These are phyloP conservation scores for Calephelis virginiensis DNA, from an alignment of 1,140 invertebrate genomes.

Conservation along the genomic window DNA sequence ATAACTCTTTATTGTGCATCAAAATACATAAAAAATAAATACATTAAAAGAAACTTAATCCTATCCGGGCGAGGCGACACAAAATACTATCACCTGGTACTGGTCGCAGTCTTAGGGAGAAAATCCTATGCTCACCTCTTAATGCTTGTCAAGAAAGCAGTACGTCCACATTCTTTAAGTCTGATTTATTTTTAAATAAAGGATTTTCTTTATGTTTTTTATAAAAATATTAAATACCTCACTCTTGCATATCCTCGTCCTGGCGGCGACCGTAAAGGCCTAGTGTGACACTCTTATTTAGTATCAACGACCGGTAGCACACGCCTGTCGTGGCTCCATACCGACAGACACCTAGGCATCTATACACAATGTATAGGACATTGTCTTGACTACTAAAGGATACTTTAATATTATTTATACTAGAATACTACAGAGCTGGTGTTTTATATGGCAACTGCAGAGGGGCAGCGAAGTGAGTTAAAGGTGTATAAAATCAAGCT, in stretches of 20 bases:
- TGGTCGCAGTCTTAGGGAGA: too few relatives aligned
- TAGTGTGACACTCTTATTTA: conserved; percentile 72
- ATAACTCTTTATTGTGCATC: too few relatives aligned
- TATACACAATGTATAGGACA: conserved; percentile 20
- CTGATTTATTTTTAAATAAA: too few relatives aligned
- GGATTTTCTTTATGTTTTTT: neutral
- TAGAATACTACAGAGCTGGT: neutral
- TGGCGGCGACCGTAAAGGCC: conserved; percentile 61
- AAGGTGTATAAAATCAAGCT: too few relatives aligned
- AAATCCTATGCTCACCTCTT: too few relatives aligned
- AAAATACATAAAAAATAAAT: too few relatives aligned
- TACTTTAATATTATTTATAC: conserved; percentile 15
- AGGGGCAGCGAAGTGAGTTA: neutral
- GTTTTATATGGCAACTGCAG: neutral
- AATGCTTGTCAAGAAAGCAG: too few relatives aligned
- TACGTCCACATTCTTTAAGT: too few relatives aligned
- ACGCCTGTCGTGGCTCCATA: conserved; percentile 45
- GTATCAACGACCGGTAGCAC: conserved; percentile 61
- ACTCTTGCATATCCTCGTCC: conserved; percentile 31
- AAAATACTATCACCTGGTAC: too few relatives aligned
- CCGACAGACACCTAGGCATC: conserved; percentile 20
- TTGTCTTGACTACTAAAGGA: conserved; percentile 6
- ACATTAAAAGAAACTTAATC: too few relatives aligned
- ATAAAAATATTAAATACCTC: conserved; percentile 16
- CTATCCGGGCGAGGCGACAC: too few relatives aligned